Base-by-base conservation (phyloP, 2,113 vertebrate genomes). In the Dromaius novaehollandiae region DNA sequence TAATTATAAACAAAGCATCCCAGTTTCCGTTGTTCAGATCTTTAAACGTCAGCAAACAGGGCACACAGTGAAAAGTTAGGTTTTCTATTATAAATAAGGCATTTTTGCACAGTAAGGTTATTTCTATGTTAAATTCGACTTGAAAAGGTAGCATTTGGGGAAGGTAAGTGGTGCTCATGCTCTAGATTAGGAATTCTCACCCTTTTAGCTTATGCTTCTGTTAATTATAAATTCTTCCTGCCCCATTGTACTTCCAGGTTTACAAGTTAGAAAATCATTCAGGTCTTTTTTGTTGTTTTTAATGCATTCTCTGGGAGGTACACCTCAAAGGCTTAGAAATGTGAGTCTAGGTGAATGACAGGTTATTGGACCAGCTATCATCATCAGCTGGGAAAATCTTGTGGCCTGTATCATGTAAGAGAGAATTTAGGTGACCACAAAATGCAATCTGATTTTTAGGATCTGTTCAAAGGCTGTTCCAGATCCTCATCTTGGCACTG, bases 51-150 rank as follows among this genome's bases (percentile, higher is more conserved):
- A 60, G 42, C 4, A 55, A 63, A 61, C 34, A 60, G 1, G 0
- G 0, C 11, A 42, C 11, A 58, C 1, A 6, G 8, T 46, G 9
- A 83, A 48, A 65, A 55, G 3, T 55, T 15, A 32, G 5, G 4
- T 42, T 73, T 58, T 8, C 3, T 86, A 6, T 53, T 69, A 13
- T 4, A 76, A 11, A 28, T 25, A 19, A 79, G 50, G 6, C 3
- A 63, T 63, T 88, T 73, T 77, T 64, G 70, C 18, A 28, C 11
- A 70, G 16, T 25, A 50, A 94, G 56, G 15, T 1, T 6, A 44
- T 69, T 61, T 80, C 0, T 76, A 4, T 38, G 3, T 26, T 60
- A 61, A 19, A 30, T 94, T 73, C 56, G 17, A 63, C 3, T 77
- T 70, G 34, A 34, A 87, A 88, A 63, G 9, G 58, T 76, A 8